phyloP scores from a whole-genome alignment of 2,797 vertebrate species.

The Ceyx erithaca region DNA sequence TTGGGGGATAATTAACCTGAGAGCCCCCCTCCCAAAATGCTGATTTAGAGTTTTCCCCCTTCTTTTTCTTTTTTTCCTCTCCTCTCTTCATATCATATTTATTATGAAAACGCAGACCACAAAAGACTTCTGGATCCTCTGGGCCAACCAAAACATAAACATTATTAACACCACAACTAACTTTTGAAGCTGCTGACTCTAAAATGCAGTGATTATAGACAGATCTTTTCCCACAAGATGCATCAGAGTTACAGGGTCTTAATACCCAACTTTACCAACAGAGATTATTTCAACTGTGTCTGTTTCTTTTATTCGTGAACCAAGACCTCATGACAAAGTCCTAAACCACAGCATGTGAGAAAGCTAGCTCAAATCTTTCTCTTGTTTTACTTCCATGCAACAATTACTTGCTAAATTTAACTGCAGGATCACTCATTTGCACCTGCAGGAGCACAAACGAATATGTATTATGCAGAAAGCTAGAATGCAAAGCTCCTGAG shows the following conservation, averaged over 20 bases:
- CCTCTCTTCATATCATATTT: background rate
- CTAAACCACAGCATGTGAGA: rapidly evolving
- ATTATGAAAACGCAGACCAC: background rate
- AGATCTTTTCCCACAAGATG: background rate
- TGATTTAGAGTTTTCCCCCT: background rate
- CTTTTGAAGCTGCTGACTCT: background rate
- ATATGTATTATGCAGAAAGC: background rate
- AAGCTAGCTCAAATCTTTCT: background rate
- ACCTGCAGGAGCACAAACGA: background rate
- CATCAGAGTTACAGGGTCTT: background rate
- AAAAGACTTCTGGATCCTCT: background rate
- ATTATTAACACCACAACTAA: background rate
- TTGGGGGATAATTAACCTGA: background rate
- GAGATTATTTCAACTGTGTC: background rate
- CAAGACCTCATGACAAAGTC: background rate
- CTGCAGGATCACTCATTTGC: background rate
- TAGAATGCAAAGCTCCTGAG: background rate
- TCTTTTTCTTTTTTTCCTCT: background rate
- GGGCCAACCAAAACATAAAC: background rate
- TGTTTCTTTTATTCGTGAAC: background rate
- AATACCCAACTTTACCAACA: background rate
- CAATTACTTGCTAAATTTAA: background rate
- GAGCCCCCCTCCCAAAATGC: background rate
- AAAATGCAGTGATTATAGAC: background rate
- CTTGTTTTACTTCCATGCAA: background rate